Evolutionary conservation across 2,797 vertebrate genomes (phyloP).

Genomic region (Aeoliscus strigatus): DNA sequence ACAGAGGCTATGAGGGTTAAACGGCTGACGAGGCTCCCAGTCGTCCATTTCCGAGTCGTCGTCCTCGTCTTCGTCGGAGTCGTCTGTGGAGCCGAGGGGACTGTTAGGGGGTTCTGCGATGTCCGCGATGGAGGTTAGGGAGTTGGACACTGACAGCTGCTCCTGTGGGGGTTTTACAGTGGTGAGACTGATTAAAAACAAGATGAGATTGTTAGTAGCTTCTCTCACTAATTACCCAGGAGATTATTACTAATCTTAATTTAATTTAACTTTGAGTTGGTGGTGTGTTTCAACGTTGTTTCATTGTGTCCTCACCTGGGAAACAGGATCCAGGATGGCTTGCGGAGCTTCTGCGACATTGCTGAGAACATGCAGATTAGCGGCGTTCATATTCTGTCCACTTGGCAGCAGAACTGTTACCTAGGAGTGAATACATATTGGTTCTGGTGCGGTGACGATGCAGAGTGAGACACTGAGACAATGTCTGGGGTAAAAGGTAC

Average conservation of each 20-base stretch:
- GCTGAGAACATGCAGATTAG: conserved; percentile 85
- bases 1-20: conserved; percentile 93
- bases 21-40: conserved; percentile 88
- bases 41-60: conserved; percentile 93
- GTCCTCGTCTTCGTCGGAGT: conserved; percentile 80
- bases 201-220: too few species aligned
- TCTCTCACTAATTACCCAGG: too few species aligned
- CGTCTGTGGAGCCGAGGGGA: conserved; percentile 86
- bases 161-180: conserved; percentile 63
- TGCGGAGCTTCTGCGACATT: conserved; percentile 82
- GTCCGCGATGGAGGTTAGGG: conserved; percentile 81
- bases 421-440: conserved; percentile 46
- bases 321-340: conserved; percentile 80
- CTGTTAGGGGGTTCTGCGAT: conserved; percentile 79
- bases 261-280: too few species aligned
- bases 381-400: conserved; percentile 86
- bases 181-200: too few species aligned
- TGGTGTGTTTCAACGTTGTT: too few species aligned
- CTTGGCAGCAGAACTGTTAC: conserved; percentile 87
- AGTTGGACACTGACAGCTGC: conserved; percentile 80
- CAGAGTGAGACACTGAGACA: too few species aligned
- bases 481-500: too few species aligned
- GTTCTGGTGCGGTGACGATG: too few species aligned
- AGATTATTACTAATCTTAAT: too few species aligned
- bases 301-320: conserved; percentile 74